Percentiles rank a stretch among this genome's conserved stretches.
These are phyloP conservation scores for Epistrophella euchroma DNA, from an alignment of 2,888 invertebrate species.

Conservation along the genomic window DNA sequence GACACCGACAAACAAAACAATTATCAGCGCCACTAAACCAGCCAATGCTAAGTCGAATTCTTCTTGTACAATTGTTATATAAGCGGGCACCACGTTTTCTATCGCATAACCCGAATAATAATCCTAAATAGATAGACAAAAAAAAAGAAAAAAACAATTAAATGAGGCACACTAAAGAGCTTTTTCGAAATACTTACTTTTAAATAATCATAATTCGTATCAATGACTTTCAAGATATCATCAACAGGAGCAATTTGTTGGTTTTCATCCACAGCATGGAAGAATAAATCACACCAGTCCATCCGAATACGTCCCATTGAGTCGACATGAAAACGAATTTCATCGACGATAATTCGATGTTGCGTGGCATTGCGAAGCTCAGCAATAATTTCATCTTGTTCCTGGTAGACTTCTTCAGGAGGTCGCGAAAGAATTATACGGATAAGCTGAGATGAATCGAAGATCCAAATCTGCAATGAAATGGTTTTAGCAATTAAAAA, in stretches of 20 bases:
- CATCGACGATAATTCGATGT: conserved; percentile 91
- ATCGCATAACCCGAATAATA: conserved; percentile 90
- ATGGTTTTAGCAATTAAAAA: conserved; percentile 23
- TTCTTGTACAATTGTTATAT: conserved; percentile 88
- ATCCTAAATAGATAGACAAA: conserved; percentile 81
- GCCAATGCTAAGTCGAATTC: conserved; percentile 94
- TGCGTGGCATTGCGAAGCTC: conserved; percentile 91
- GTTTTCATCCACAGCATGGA: conserved; percentile 91
- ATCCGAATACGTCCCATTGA: conserved; percentile 84
- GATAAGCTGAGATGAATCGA: conserved; percentile 92
- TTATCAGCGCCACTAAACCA: conserved; percentile 92
- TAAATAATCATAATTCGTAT: conserved; percentile 93
- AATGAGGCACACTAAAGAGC: too few species aligned
- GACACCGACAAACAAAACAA: conserved; percentile 93
- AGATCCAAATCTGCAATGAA: conserved; percentile 92
- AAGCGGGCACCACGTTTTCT: conserved; percentile 90
- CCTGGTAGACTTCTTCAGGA: conserved; percentile 89
- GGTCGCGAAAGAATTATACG: conserved; percentile 93
- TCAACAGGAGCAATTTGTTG: conserved; percentile 91
- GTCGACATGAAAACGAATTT: conserved; percentile 90
- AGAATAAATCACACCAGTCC: conserved; percentile 92
- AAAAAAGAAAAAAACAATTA: not conserved
- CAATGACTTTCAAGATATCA: conserved; percentile 91
- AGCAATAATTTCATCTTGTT: conserved; percentile 89
- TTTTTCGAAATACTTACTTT: conserved; percentile 84